Evolutionary conservation across 2,797 vertebrate species (phyloP), one percentile per base, ranked within the genome.

Genomic region (Platalea minor): DNA sequence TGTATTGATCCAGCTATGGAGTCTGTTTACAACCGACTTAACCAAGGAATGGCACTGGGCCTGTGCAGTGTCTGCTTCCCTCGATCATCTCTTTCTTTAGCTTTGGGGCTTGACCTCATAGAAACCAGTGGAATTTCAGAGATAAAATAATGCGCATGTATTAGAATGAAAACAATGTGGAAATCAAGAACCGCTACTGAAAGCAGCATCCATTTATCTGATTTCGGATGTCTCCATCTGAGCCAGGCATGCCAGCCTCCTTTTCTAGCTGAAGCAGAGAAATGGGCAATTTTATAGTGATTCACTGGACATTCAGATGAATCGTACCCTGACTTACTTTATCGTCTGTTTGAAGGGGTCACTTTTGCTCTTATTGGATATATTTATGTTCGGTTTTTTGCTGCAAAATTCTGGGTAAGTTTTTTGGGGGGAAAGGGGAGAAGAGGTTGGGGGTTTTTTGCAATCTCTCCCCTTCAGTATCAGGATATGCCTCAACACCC

Each of bases 331-430:
- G 57, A 4, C 26, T 65, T 54, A 19, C 51, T 37, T 28, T 24
- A 1, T 46, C 35, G 3, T 31, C 8, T 54, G 21, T 26, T 59
- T 51, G 54, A 41, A 37, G 43, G 51, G 45, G 25, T 72, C 35
- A 20, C 33, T 0, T 74, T 61, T 64, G 12, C 48, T 81, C 13
- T 50, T 13, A 3, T 0, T 74, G 57, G 17, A 1, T n/a, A 2
- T 59, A 45, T 80, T 73, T 17, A 24, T 39, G 51, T 57, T 10
- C 25, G 33, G 11, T 19, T 41, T 81, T 88, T 48, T 70, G 4
- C 37, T 24, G 10, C 68, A 69, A 45, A 83, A 46, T 45, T 39
- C 7, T 24, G 20, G 17, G 20, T 15, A 39, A 1, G 0, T 39
- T 70, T 74, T 45, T 11, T 1, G 1, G 9, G 11, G 6, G 9